phyloP scores from a whole-genome alignment of 2,888 invertebrate species.

The Cephalotes varians region DNA sequence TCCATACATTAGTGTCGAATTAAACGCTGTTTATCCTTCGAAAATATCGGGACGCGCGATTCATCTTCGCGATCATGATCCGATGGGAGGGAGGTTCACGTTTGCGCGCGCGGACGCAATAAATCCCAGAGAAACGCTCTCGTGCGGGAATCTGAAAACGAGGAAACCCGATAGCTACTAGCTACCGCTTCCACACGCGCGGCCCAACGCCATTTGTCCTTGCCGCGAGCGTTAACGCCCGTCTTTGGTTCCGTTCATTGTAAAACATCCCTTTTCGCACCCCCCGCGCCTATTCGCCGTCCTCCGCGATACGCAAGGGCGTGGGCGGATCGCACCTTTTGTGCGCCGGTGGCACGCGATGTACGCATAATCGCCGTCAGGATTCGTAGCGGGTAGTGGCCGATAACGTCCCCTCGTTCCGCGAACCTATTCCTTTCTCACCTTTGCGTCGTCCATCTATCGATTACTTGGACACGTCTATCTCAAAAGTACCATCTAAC shows the following conservation, averaged over 20 bases:
- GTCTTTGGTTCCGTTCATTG: constrained; percentile 77
- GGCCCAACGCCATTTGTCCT: constrained; percentile 76
- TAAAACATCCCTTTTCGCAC: constrained; percentile 83
- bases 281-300: constrained; percentile 34
- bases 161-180: constrained; percentile 58
- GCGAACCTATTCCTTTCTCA: constrained; percentile 69
- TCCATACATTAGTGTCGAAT: constrained; percentile 31
- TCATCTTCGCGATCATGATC: neutral
- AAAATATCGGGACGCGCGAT: constrained; percentile 1
- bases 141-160: constrained; percentile 59
- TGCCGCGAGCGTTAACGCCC: constrained; percentile 78
- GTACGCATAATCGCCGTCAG: constrained; percentile 82
- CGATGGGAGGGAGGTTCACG: neutral
- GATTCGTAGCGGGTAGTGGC: constrained; percentile 40
- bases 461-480: constrained; percentile 41
- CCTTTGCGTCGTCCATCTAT: constrained; percentile 18
- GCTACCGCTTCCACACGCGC: constrained; percentile 39
- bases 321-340: constrained; percentile 78
- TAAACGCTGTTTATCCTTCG: neutral
- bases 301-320: constrained; percentile 57
- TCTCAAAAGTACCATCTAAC: constrained; percentile 20
- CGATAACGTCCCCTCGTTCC: constrained; percentile 66
- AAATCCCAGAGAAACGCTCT: constrained; percentile 61
- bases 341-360: constrained; percentile 84
- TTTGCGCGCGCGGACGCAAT: constrained; percentile 30